Evolutionary conservation across 2,113 vertebrate genomes (phyloP).

Genomic region (Ctenomys sociabilis): DNA sequence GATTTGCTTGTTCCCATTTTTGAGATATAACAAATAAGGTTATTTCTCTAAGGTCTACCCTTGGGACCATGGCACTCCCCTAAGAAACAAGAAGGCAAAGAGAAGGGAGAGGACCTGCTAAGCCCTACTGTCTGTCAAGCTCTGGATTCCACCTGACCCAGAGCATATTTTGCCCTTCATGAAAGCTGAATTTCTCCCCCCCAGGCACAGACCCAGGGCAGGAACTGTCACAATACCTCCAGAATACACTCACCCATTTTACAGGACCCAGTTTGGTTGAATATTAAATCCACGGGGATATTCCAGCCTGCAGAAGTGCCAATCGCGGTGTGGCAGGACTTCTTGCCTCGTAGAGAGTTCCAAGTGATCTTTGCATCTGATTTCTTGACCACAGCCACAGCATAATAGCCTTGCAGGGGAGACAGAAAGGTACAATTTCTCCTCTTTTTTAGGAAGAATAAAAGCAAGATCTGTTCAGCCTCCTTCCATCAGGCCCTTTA

Average conservation of each 20-base stretch:
- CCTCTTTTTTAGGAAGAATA: not conserved
- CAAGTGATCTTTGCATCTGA: slow-evolving; percentile 82
- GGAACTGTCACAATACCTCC: not conserved
- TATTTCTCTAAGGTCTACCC: not conserved
- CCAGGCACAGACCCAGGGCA: not conserved
- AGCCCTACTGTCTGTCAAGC: not conserved
- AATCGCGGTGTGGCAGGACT: slow-evolving; percentile 90
- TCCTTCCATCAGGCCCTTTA: not conserved
- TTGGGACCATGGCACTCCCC: not conserved
- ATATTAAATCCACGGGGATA: slow-evolving; percentile 90
- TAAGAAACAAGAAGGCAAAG: not conserved
- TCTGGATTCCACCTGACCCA: not conserved
- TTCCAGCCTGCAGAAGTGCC: slow-evolving; percentile 94
- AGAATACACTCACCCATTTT: slow-evolving; percentile 87
- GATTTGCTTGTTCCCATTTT: not conserved
- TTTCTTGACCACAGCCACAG: slow-evolving; percentile 92
- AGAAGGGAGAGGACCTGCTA: not conserved
- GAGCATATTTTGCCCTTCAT: not conserved
- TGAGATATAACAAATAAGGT: not conserved
- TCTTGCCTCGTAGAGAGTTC: slow-evolving; percentile 88
- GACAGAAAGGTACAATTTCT: not conserved
- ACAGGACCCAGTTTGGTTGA: slow-evolving; percentile 83
- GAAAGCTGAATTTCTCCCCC: not conserved
- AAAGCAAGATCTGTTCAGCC: not conserved
- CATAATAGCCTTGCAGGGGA: slow-evolving; percentile 84